phyloP scores from a whole-genome alignment of 2,113 vertebrate genomes.

The Dinomys branickii region DNA sequence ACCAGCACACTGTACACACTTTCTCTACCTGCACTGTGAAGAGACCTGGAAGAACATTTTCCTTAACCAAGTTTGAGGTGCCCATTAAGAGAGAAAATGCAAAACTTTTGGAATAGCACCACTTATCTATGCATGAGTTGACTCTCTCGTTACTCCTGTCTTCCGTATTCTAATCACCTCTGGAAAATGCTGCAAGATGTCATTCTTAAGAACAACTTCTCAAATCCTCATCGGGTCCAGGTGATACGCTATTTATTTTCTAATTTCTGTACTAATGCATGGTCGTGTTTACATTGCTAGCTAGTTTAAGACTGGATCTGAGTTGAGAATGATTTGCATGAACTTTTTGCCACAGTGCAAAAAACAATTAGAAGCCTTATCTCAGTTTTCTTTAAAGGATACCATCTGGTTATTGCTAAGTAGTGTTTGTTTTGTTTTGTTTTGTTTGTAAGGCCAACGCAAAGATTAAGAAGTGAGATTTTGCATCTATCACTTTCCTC shows the following conservation, averaged over 20 bases:
- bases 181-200: constrained; percentile 5
- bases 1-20: too few relatives aligned
- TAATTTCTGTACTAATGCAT: background rate
- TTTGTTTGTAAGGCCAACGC: background rate
- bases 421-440: background rate
- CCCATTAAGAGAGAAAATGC: background rate
- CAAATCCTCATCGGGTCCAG: constrained; percentile 32
- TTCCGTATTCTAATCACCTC: rapidly evolving
- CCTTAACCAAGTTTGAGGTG: background rate
- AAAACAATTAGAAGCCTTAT: background rate
- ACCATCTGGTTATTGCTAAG: background rate
- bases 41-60: background rate
- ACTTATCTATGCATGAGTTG: background rate
- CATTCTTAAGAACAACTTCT: background rate
- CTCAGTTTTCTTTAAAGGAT: background rate
- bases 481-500: background rate
- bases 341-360: background rate
- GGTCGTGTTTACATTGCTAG: too few relatives aligned
- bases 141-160: background rate
- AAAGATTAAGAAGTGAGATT: background rate
- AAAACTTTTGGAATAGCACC: background rate
- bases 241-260: background rate
- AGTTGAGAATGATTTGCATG: rapidly evolving
- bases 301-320: background rate
- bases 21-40: background rate